Evolutionary conservation across 2,113 vertebrate species (phyloP).

Genomic region (Henicopernis longicauda): DNA sequence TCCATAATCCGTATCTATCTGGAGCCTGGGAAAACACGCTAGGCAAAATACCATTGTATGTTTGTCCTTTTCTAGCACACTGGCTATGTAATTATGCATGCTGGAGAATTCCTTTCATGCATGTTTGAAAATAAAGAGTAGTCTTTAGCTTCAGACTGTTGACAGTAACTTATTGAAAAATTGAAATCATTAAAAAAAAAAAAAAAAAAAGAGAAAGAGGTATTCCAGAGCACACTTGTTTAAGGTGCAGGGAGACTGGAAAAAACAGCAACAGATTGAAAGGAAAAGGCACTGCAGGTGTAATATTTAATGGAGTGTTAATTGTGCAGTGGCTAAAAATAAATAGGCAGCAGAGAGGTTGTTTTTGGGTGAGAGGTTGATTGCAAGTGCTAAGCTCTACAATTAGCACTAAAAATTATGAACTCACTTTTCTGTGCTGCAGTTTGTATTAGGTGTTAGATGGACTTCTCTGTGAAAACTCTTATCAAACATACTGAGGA

Average conservation of each 20-base stretch:
- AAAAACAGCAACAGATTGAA: neutral
- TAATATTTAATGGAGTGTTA: constrained; percentile 24
- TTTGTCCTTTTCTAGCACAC: neutral
- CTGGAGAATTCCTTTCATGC: neutral
- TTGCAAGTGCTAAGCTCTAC: neutral
- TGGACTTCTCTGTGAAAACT: neutral
- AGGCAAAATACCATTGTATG: neutral
- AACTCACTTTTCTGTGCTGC: neutral
- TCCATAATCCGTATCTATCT: neutral
- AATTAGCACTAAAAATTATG: neutral
- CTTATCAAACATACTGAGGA: neutral
- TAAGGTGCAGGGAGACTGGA: neutral
- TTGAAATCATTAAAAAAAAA: neutral
- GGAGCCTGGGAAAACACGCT: neutral
- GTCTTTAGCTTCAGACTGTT: neutral
- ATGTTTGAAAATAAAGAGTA: neutral
- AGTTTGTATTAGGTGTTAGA: neutral
- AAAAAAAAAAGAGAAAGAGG: neutral
- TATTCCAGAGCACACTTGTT: neutral
- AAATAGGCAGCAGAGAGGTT: neutral
- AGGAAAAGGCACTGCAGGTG: constrained; percentile 7
- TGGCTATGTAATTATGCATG: neutral
- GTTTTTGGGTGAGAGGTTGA: constrained; percentile 9
- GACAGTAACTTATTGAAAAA: neutral
- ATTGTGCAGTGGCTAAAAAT: constrained; percentile 38